These are phyloP conservation scores for Toxonevra muliebris DNA, from an alignment of 2,888 invertebrate species.

Conservation along the genomic window DNA sequence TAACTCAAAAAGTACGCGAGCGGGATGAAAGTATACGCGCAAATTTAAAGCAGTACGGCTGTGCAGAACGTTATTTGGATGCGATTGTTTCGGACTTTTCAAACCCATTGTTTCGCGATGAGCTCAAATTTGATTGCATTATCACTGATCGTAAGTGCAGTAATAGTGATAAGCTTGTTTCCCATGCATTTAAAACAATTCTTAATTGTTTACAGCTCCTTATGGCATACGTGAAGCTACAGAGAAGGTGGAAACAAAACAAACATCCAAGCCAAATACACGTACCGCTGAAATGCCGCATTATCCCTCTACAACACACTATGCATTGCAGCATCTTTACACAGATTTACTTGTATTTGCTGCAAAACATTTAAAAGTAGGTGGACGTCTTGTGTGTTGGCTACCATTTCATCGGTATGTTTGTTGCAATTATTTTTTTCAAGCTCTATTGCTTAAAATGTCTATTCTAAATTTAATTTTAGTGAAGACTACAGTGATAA, in stretches of 20 bases:
- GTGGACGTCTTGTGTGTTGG: conserved; percentile 93
- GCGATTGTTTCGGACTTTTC: conserved; percentile 93
- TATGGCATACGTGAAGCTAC: conserved; percentile 97
- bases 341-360: conserved; percentile 86
- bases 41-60: conserved; percentile 90
- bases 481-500: conserved; percentile 78
- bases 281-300: conserved; percentile 76
- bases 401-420: conserved; percentile 84
- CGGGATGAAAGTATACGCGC: conserved; percentile 87
- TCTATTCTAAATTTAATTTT: conserved; percentile 24
- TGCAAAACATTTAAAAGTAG: conserved; percentile 76
- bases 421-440: neutral
- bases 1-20: conserved; percentile 78
- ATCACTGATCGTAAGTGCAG: conserved; percentile 89
- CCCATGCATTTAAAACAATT: neutral
- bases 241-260: conserved; percentile 72
- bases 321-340: conserved; percentile 83
- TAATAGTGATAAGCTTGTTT: neutral
- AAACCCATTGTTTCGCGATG: conserved; percentile 77
- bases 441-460: neutral
- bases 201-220: conserved; percentile 75
- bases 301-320: conserved; percentile 86
- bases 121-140: conserved; percentile 85
- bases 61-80: conserved; percentile 80
- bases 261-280: conserved; percentile 65